Conservation (phyloP, 2,888 invertebrate genomes). For the Alcis repandata region DNA sequence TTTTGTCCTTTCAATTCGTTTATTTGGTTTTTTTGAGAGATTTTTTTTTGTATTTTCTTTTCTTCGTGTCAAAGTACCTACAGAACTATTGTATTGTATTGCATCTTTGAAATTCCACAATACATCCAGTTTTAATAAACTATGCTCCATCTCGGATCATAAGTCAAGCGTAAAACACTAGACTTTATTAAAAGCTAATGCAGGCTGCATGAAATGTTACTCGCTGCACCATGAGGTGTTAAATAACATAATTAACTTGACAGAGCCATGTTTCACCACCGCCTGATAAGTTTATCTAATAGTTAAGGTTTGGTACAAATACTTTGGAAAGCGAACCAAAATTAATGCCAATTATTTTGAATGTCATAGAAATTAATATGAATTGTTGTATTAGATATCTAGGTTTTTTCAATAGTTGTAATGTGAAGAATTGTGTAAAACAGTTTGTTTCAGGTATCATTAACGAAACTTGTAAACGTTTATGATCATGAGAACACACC, state of each 20-base stretch:
- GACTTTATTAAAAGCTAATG: conserved; percentile 40
- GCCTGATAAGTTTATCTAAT: conserved; percentile 3
- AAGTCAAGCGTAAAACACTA: conserved; percentile 23
- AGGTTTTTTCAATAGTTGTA: too few relatives aligned
- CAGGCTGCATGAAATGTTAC: conserved; percentile 34
- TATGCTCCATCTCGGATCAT: conserved; percentile 13
- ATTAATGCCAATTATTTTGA: not conserved
- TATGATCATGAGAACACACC: too few relatives aligned
- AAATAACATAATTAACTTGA: conserved; percentile 41
- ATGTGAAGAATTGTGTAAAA: too few relatives aligned
- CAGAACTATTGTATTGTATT: too few relatives aligned
- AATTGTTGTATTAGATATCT: too few relatives aligned
- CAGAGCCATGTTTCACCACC: conserved; percentile 7
- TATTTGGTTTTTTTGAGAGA: too few relatives aligned
- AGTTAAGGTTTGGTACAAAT: not conserved
- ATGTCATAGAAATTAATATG: too few relatives aligned
- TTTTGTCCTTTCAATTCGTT: too few relatives aligned
- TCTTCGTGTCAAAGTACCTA: too few relatives aligned
- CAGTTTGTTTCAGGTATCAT: too few relatives aligned
- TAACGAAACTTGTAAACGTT: too few relatives aligned
- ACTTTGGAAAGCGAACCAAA: not conserved
- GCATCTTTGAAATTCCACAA: not conserved
- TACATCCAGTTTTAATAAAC: conserved; percentile 3
- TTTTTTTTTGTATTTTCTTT: too few relatives aligned
- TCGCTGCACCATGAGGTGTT: conserved; percentile 35